Base-by-base conservation (phyloP, 2,888 invertebrate species). In the Ectemnius continuus region DNA sequence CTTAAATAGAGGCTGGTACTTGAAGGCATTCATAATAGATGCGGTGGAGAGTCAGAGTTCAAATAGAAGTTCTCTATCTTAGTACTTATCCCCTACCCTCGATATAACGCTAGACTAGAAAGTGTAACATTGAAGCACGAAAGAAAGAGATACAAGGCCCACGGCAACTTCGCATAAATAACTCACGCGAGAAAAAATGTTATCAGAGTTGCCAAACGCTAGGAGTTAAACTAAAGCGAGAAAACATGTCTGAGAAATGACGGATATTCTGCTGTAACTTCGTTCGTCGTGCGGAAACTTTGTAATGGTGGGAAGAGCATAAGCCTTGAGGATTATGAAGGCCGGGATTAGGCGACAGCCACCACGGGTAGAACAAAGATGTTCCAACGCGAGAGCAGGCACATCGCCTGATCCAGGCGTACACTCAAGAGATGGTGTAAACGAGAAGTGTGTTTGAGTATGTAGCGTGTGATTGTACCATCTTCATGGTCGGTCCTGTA, bases 401-500 rank as follows among this genome's bases (percentile, higher is more conserved):
- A 23, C n/a, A 52, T 52, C 52, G 52, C 52, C 52, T 52, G 52
- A 52, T 16, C 52, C 52, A 52, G 52, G 52, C 52, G 6, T 14
- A 16, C 52, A 52, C 14, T 52, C 52, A 20, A n/a, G 61, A 58
- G 16, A 52, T 67, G 36, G 23, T 52, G 64, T 69, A 68, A 76
- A 66, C 71, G 71, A 72, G 70, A 79, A 46, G 56, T 56, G 20
- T 67, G 14, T 72, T 73, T 72, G 70, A 67, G 70, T 79, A 70
- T 67, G 66, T 82, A 83, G 78, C 75, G 73, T 75, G 60, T 81
- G 69, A 71, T 73, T 78, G 91, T 92, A 90, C 91, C 91, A 88
- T 91, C 91, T 85, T 95, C 95, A 91, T 94, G 95, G 89, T 95
- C 94, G 90, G 94, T 94, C 84, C 94, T 93, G 84, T 95, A 94